Conservation (phyloP, 2,888 invertebrate species). For the Ischnura elegans region DNA sequence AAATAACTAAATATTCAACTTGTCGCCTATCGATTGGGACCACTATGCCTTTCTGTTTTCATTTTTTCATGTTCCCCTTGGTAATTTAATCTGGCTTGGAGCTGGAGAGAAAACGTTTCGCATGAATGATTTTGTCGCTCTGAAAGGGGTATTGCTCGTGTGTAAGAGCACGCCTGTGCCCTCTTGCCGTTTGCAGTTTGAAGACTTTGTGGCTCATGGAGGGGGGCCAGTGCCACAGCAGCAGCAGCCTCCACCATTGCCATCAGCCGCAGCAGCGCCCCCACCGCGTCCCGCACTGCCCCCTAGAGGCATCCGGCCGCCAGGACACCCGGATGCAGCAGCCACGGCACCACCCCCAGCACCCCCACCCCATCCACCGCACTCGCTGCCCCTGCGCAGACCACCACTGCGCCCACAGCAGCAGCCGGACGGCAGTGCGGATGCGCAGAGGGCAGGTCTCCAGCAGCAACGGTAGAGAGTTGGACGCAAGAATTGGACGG, state of each 20-base stretch:
- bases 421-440: neutral
- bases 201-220: constrained; percentile 25
- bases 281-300: constrained; percentile 16
- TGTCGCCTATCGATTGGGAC: too few relatives aligned
- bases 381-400: neutral
- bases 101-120: too few relatives aligned
- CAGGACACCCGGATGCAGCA: constrained; percentile 3
- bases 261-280: too few relatives aligned
- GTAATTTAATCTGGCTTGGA: too few relatives aligned
- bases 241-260: too few relatives aligned
- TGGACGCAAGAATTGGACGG: neutral
- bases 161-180: too few relatives aligned
- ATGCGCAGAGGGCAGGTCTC: neutral
- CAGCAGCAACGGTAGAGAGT: constrained; percentile 49
- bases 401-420: constrained; percentile 28
- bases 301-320: constrained; percentile 42
- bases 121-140: too few relatives aligned
- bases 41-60: too few relatives aligned
- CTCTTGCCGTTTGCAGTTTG: constrained; percentile 35
- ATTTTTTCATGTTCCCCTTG: too few relatives aligned
- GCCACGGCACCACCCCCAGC: constrained; percentile 20
- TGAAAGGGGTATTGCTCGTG: too few relatives aligned
- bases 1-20: too few relatives aligned
- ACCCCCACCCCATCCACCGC: constrained; percentile 29
- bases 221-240: neutral